phyloP scores from a whole-genome alignment of 2,113 vertebrate species.

The Plestiodon gilberti region DNA sequence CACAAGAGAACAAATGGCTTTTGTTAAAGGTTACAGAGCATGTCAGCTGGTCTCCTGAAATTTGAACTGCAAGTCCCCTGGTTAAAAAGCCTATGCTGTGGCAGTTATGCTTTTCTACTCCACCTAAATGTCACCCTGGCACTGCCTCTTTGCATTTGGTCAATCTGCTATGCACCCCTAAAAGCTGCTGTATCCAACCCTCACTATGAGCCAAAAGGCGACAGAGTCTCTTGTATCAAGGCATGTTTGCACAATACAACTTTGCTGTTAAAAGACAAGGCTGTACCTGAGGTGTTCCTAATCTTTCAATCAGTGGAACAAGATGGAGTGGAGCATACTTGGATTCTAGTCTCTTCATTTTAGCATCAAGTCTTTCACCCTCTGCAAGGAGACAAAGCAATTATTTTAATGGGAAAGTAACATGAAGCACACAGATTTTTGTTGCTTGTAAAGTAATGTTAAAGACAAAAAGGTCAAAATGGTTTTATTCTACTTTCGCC shows the following conservation, averaged over 20 bases:
- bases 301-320: constrained; percentile 87
- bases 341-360: constrained; percentile 90
- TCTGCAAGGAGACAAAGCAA: constrained; percentile 68
- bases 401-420: background rate
- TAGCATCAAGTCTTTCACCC: constrained; percentile 89
- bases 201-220: background rate
- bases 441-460: background rate
- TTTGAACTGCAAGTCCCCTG: background rate
- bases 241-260: background rate
- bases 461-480: background rate
- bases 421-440: background rate
- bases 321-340: constrained; percentile 88
- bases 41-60: background rate
- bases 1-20: background rate
- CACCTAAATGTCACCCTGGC: background rate
- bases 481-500: background rate
- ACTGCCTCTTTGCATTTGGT: background rate
- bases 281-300: constrained; percentile 89
- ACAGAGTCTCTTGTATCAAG: background rate
- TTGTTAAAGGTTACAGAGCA: background rate
- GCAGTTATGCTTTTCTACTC: background rate
- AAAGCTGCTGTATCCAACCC: fast-evolving
- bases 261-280: background rate
- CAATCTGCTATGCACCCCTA: background rate
- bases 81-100: background rate